Evolutionary conservation across 1,140 invertebrate genomes (phyloP).

Genomic region (Trachelipus rathkii): DNA sequence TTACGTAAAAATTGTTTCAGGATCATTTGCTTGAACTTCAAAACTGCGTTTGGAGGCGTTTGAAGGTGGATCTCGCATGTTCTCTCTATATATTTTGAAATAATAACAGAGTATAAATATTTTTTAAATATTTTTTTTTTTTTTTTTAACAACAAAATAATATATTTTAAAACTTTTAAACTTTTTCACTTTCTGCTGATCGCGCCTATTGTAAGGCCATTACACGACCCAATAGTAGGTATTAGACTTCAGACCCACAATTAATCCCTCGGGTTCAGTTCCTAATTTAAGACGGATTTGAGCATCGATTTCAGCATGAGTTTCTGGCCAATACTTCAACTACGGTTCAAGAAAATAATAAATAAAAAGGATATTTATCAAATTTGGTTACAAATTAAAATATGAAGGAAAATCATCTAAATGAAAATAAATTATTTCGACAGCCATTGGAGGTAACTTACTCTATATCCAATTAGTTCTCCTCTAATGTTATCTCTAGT

Average conservation of each 20-base stretch:
- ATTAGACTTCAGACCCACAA: constrained; percentile 87
- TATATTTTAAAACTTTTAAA: constrained; percentile 59
- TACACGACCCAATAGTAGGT: constrained; percentile 86
- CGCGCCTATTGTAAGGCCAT: constrained; percentile 96
- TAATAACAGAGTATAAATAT: too few species aligned
- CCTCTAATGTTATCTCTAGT: constrained; percentile 79
- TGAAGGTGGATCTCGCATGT: constrained; percentile 86
- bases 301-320: constrained; percentile 63
- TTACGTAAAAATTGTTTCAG: constrained; percentile 80
- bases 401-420: too few species aligned
- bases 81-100: constrained; percentile 56
- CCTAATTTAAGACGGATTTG: constrained; percentile 81
- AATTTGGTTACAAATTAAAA: too few species aligned
- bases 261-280: constrained; percentile 75
- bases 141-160: background rate
- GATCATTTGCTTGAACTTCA: constrained; percentile 72
- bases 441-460: constrained; percentile 50
- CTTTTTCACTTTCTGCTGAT: constrained; percentile 86
- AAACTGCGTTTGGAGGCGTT: constrained; percentile 90
- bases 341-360: constrained; percentile 43
- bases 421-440: constrained; percentile 13
- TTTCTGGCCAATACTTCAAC: constrained; percentile 86
- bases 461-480: constrained; percentile 83
- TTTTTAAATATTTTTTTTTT: too few species aligned
- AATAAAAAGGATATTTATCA: too few species aligned